Evolutionary conservation across 2,113 vertebrate genomes (phyloP).

Genomic region (Glareola pratincola): DNA sequence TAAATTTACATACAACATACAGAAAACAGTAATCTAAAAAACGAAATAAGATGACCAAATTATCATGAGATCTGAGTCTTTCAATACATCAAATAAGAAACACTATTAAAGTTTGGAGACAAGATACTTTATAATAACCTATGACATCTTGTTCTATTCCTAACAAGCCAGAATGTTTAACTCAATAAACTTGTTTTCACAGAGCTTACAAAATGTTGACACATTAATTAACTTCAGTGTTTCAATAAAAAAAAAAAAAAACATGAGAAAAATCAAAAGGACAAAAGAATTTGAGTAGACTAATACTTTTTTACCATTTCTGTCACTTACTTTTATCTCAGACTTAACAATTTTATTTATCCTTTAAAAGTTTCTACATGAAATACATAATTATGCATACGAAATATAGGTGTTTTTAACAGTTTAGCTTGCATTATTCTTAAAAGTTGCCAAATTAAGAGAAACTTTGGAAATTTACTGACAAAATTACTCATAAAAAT

Average conservation of each 20-base stretch:
- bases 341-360: background rate
- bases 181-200: background rate
- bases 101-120: background rate
- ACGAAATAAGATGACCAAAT: background rate
- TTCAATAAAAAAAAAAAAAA: background rate
- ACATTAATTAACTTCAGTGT: background rate
- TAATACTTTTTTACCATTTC: background rate
- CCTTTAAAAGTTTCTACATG: background rate
- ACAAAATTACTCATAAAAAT: background rate
- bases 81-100: background rate
- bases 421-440: background rate
- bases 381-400: background rate
- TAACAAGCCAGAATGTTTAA: conserved; percentile 6
- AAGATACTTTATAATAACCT: background rate
- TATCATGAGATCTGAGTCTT: background rate
- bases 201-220: conserved; percentile 5
- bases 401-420: background rate
- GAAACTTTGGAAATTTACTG: background rate
- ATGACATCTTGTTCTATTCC: background rate
- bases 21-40: background rate
- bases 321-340: background rate
- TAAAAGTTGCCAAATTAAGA: background rate
- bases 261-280: background rate
- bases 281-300: background rate
- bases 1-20: background rate